Percentiles rank a stretch among this genome's conserved stretches.
Evolutionary conservation across 2,888 invertebrate species (phyloP).

Genomic region (Scaeva pyrastri): DNA sequence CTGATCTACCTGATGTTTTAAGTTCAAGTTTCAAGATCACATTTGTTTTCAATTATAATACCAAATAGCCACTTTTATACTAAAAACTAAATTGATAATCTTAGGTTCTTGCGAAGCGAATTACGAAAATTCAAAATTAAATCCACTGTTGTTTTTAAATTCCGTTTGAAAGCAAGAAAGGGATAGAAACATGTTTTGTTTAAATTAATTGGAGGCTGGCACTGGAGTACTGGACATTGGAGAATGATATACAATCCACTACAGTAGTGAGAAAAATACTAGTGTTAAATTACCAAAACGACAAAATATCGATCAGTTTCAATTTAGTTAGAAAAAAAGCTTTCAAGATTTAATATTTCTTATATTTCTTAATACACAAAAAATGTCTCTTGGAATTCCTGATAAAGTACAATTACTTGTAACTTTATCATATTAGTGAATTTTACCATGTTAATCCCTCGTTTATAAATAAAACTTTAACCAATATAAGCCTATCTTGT

Average conservation of each 20-base stretch:
- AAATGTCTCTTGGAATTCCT: too few species aligned
- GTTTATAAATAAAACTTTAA: too few species aligned
- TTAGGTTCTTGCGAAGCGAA: not conserved
- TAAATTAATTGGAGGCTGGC: not conserved
- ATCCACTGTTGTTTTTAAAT: not conserved
- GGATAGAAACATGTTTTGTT: not conserved
- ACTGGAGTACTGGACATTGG: not conserved
- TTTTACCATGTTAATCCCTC: too few species aligned
- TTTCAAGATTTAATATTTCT: too few species aligned
- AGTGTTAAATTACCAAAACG: too few species aligned
- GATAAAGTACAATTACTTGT: too few species aligned
- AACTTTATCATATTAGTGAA: too few species aligned
- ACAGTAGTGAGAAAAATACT: not conserved
- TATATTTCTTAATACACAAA: too few species aligned
- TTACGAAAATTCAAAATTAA: conserved; percentile 1
- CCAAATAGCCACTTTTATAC: not conserved
- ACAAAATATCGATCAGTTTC: not conserved
- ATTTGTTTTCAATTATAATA: not conserved
- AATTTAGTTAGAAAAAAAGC: too few species aligned
- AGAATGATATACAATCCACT: not conserved
- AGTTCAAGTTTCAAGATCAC: not conserved
- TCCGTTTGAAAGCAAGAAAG: conserved; percentile 6
- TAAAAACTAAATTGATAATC: not conserved
- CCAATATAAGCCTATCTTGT: too few species aligned
- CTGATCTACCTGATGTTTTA: not conserved